Conservation (phyloP, 2,797 vertebrate genomes). For the Muscicapa comitata region DNA sequence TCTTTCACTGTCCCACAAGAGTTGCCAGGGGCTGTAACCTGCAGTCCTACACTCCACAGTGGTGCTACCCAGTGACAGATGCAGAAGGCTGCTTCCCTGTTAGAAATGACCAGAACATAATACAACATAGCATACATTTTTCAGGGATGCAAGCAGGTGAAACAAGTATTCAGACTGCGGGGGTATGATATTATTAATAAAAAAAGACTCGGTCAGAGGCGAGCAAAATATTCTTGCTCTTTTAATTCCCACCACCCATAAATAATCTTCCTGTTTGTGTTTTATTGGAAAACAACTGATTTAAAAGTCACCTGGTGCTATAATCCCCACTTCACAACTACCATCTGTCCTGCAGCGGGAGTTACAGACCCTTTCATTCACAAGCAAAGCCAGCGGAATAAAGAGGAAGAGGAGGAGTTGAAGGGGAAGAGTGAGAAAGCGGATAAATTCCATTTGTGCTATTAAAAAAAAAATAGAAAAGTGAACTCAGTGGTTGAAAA, state of each 20-base stretch:
- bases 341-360: slow-evolving; percentile 58
- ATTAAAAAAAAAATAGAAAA: slow-evolving; percentile 75
- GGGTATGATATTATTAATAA: background rate
- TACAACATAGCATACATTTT: background rate
- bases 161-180: background rate
- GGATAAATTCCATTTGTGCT: slow-evolving; percentile 78
- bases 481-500: slow-evolving; percentile 79
- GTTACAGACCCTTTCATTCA: slow-evolving; percentile 72
- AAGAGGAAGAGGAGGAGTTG: slow-evolving; percentile 63
- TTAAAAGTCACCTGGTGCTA: slow-evolving; percentile 65
- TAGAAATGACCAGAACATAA: background rate
- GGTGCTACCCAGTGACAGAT: background rate
- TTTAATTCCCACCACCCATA: slow-evolving; percentile 51
- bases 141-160: background rate
- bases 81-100: background rate
- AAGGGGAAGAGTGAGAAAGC: slow-evolving; percentile 66
- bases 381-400: slow-evolving; percentile 54
- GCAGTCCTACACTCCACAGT: background rate
- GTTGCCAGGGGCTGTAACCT: background rate
- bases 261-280: slow-evolving; percentile 28
- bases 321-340: slow-evolving; percentile 44
- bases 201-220: background rate
- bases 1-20: background rate
- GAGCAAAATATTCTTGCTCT: background rate
- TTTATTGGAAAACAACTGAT: slow-evolving; percentile 68